Conservation (phyloP, 2,888 invertebrate species). For the Sabellastarte sp. region DNA sequence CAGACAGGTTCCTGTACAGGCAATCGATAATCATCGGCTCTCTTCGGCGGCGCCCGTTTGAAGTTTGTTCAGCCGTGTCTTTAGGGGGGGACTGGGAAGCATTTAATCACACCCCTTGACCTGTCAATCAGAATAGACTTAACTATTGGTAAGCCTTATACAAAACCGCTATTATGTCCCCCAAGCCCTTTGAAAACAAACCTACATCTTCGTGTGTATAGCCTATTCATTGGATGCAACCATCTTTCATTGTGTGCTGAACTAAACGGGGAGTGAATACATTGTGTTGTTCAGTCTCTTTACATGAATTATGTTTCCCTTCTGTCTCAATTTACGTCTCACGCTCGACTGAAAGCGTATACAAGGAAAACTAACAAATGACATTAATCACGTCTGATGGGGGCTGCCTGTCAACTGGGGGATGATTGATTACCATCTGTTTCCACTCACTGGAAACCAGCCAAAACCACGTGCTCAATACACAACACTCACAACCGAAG, state of each 20-base stretch:
- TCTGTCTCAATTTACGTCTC: constrained; percentile 2
- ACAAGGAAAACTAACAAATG: background rate
- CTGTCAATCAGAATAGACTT: background rate
- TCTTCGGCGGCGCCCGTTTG: constrained; percentile 33
- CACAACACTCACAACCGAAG: too few relatives aligned
- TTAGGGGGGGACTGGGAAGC: constrained; percentile 1
- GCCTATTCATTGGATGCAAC: too few relatives aligned
- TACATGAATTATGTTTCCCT: constrained; percentile 6
- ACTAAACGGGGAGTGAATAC: too few relatives aligned
- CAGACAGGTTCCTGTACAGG: constrained; percentile 42
- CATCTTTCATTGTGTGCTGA: too few relatives aligned
- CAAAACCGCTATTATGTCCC: too few relatives aligned
- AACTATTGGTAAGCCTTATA: too few relatives aligned
- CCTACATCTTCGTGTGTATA: too few relatives aligned
- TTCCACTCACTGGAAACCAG: too few relatives aligned
- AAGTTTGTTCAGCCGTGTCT: constrained; percentile 24
- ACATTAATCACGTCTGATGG: constrained; percentile 4
- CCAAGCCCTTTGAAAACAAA: too few relatives aligned
- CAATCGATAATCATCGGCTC: constrained; percentile 46
- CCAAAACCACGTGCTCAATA: too few relatives aligned
- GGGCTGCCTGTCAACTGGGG: background rate
- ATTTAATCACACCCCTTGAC: background rate
- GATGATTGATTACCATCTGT: background rate
- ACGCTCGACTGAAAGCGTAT: background rate
- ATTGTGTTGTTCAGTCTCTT: too few relatives aligned